Conservation (phyloP, 2,113 vertebrate genomes). For the Numenius arquata region DNA sequence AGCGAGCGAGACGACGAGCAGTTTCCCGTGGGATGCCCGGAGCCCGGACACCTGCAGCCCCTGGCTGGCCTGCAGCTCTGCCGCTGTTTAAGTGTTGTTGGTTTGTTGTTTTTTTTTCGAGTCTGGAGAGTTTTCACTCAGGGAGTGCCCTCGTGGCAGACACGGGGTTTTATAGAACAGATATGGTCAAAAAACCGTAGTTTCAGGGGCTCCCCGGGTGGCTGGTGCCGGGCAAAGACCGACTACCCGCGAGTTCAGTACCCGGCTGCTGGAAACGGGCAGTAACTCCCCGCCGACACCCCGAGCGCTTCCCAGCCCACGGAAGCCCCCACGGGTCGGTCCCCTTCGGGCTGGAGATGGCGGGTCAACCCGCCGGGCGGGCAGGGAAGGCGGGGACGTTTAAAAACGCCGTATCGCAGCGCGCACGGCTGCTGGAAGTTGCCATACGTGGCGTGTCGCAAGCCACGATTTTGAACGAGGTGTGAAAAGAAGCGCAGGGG, state of each 20-base stretch:
- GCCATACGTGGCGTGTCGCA: not conserved
- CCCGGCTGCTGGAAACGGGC: not conserved
- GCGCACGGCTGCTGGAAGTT: not conserved
- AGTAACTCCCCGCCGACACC: not conserved
- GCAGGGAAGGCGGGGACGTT: not conserved
- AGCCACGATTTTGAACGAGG: not conserved
- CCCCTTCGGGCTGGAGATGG: not conserved
- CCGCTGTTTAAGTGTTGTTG: not conserved
- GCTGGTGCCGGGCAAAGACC: not conserved
- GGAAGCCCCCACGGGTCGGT: not conserved
- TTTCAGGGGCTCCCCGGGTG: not conserved
- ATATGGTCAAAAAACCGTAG: fast-evolving
- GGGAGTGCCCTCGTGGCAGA: not conserved
- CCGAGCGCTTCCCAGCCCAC: not conserved
- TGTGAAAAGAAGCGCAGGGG: not conserved
- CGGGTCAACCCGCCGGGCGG: not conserved
- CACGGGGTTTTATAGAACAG: not conserved
- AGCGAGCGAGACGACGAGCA: fast-evolving
- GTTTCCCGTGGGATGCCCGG: not conserved
- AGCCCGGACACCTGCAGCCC: not conserved
- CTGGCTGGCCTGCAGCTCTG: not conserved
- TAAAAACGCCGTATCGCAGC: fast-evolving
- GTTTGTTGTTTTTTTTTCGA: not conserved
- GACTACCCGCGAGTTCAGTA: not conserved
- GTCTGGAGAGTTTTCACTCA: not conserved